Percentiles rank a stretch among this genome's conserved stretches.
Evolutionary conservation across 2,888 invertebrate species (phyloP).

Genomic region (Chrysomela aeneicollis): DNA sequence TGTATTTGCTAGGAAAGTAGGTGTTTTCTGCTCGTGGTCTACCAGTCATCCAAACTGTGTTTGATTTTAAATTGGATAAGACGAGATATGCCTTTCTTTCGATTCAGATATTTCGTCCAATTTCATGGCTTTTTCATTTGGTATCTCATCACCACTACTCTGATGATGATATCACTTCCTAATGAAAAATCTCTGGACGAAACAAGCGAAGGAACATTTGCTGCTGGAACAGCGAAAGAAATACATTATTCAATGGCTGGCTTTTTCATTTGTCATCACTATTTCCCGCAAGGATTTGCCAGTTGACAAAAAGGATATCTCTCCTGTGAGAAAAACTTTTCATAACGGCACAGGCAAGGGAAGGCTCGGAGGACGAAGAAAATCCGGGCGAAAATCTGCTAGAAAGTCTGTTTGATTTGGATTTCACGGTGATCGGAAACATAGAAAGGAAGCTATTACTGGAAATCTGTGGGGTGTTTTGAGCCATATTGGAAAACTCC

Average conservation of each 20-base stretch:
- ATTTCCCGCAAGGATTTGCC: slow-evolving; percentile 21
- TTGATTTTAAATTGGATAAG: too few relatives aligned
- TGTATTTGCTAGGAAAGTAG: too few relatives aligned
- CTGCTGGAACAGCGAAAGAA: slow-evolving; percentile 13
- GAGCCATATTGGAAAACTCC: background rate
- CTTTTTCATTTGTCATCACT: slow-evolving; percentile 31
- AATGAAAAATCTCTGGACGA: slow-evolving; percentile 16
- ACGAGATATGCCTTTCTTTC: too few relatives aligned
- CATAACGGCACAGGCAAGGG: slow-evolving; percentile 18
- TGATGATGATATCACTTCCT: too few relatives aligned
- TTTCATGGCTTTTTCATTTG: too few relatives aligned
- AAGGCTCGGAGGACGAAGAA: background rate
- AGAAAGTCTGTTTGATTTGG: slow-evolving; percentile 2
- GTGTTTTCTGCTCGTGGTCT: too few relatives aligned
- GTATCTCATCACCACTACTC: too few relatives aligned
- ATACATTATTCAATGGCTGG: slow-evolving; percentile 28
- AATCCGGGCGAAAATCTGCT: background rate
- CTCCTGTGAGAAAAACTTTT: slow-evolving; percentile 15
- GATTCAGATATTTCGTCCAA: too few relatives aligned
- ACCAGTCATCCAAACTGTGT: too few relatives aligned
- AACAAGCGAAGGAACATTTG: slow-evolving; percentile 27
- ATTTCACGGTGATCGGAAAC: slow-evolving; percentile 2
- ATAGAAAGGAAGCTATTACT: slow-evolving; percentile 6
- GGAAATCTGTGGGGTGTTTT: background rate
- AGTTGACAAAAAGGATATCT: slow-evolving; percentile 27